These are phyloP conservation scores for Spilarctia lutea DNA, from an alignment of 2,888 invertebrate genomes.

Conservation along the genomic window DNA sequence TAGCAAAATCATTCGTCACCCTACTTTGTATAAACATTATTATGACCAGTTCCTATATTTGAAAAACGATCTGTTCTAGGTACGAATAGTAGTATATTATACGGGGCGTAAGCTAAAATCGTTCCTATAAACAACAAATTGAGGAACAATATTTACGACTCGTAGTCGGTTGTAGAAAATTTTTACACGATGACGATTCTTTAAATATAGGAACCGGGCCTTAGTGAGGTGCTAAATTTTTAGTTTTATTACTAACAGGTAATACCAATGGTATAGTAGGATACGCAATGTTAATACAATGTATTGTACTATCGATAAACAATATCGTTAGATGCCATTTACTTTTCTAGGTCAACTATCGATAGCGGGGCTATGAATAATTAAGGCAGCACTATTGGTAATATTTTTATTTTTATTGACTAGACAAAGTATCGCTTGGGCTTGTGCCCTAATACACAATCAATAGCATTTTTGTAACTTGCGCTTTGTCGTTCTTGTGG, in stretches of 20 bases:
- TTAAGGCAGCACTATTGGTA: neutral
- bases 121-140: too few species aligned
- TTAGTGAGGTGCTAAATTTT: neutral
- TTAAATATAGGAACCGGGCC: too few species aligned
- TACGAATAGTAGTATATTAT: too few species aligned
- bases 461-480: neutral
- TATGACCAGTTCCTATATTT: too few species aligned
- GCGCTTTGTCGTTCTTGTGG: too few species aligned
- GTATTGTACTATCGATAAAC: neutral
- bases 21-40: neutral
- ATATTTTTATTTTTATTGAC: neutral
- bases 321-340: neutral
- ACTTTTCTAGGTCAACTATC: conserved; percentile 1
- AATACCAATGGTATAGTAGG: neutral
- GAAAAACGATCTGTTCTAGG: too few species aligned
- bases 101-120: too few species aligned
- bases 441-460: neutral
- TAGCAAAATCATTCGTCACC: too few species aligned
- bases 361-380: conserved; percentile 3
- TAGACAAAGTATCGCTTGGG: neutral
- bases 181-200: too few species aligned
- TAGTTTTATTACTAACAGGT: neutral
- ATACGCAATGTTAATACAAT: neutral
- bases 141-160: too few species aligned
- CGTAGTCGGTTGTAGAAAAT: too few species aligned